These are phyloP conservation scores for Microplitis demolitor DNA, from an alignment of 1,140 invertebrate genomes.

Conservation along the genomic window DNA sequence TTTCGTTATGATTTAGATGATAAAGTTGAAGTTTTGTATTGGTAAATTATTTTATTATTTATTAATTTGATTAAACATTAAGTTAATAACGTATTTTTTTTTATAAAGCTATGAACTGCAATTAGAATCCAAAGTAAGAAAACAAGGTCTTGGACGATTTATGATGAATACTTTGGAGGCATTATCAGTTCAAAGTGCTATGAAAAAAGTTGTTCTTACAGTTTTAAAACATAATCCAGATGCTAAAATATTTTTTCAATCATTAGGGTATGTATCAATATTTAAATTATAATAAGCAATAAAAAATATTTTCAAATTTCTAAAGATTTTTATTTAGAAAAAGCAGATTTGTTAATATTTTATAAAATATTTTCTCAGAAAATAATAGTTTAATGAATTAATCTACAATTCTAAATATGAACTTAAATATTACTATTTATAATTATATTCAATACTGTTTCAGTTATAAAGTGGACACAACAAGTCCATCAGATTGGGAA, in stretches of 20 bases:
- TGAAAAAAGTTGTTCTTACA: constrained; percentile 83
- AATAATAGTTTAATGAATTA: not conserved
- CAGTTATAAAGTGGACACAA: constrained; percentile 63
- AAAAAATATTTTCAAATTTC: no score
- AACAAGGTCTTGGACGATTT: constrained; percentile 80
- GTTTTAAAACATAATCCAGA: constrained; percentile 76
- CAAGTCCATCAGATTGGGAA: constrained; percentile 51
- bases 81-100: constrained; percentile 12
- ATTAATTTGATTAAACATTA: not conserved
- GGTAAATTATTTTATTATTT: constrained; percentile 57
- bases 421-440: not conserved
- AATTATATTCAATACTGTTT: constrained; percentile 42
- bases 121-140: constrained; percentile 67
- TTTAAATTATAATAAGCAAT: constrained; percentile 1
- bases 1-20: constrained; percentile 85
- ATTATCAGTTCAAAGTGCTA: constrained; percentile 72
- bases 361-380: not conserved
- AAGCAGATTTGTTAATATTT: not conserved
- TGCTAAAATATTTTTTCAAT: constrained; percentile 73
- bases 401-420: not conserved
- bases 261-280: constrained; percentile 65
- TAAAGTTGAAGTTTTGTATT: constrained; percentile 78
- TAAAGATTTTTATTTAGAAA: constrained; percentile 6
- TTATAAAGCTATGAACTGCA: constrained; percentile 81
- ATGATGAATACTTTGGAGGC: constrained; percentile 78